Evolutionary conservation across 2,113 vertebrate genomes (phyloP).

Genomic region (Paracyprichromis sp.): DNA sequence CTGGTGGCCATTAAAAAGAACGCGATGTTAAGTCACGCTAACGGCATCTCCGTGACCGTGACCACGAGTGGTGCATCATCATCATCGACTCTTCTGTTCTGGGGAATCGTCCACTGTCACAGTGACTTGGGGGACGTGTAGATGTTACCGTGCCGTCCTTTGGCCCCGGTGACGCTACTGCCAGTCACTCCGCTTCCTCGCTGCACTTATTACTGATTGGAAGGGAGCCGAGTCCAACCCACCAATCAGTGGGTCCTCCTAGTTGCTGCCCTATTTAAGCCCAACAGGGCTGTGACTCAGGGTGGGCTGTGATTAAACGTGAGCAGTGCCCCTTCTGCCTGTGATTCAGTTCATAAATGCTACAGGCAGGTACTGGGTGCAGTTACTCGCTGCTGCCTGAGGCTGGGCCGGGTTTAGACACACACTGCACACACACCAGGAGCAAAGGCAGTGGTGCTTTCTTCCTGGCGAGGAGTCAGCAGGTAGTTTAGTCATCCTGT

Average conservation of each 20-base stretch:
- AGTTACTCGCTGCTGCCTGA: not conserved
- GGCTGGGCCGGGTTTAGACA: not conserved
- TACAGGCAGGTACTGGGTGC: not conserved
- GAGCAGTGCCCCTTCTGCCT: not conserved
- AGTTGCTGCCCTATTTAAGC: not conserved
- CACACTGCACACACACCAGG: not conserved
- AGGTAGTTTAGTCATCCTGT: not conserved
- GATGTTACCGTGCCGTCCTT: rapidly evolving
- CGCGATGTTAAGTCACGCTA: not conserved
- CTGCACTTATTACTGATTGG: rapidly evolving
- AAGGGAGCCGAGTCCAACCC: not conserved
- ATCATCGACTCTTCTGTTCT: no score
- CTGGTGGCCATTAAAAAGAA: not conserved
- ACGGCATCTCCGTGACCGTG: rapidly evolving
- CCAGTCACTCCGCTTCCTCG: not conserved
- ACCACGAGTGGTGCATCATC: not conserved
- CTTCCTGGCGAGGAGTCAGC: rapidly evolving
- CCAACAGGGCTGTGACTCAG: not conserved
- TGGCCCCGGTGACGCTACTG: not conserved
- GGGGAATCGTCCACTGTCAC: rapidly evolving
- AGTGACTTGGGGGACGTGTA: rapidly evolving
- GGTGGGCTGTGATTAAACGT: not conserved
- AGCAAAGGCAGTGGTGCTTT: rapidly evolving
- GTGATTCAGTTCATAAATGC: not conserved
- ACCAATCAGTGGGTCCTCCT: not conserved